Evolutionary conservation across 2,888 invertebrate species (phyloP).

Genomic region (Xestia xanthographa): DNA sequence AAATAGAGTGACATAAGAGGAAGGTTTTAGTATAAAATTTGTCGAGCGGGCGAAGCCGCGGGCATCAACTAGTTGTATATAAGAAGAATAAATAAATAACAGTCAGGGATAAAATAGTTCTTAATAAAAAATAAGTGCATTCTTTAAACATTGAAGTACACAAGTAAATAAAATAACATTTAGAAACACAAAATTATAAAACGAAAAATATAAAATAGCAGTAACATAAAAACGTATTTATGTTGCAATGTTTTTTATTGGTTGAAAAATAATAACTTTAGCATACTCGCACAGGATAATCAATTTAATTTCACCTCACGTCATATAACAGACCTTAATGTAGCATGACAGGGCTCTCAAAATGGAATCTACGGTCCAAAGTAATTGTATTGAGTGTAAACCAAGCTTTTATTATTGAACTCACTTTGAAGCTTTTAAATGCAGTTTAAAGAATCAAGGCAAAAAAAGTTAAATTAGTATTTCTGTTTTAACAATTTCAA

Average conservation of each 20-base stretch:
- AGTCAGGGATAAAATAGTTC: not conserved
- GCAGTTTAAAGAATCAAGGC: not conserved
- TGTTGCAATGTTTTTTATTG: not conserved
- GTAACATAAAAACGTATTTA: not conserved
- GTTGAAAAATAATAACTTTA: not conserved
- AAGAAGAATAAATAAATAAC: too few species aligned
- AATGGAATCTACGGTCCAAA: slow-evolving; percentile 8
- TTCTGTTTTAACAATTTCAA: not conserved
- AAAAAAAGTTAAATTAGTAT: not conserved
- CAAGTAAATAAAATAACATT: not conserved
- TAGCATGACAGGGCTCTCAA: slow-evolving; percentile 14
- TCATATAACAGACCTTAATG: slow-evolving; percentile 9
- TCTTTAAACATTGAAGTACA: not conserved
- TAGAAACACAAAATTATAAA: not conserved
- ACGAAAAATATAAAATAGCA: not conserved
- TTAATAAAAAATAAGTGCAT: not conserved
- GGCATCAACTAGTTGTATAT: too few species aligned
- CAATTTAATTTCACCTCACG: slow-evolving; percentile 7
- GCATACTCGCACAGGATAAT: not conserved
- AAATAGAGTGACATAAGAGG: too few species aligned
- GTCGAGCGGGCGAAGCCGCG: too few species aligned
- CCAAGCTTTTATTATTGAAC: not conserved
- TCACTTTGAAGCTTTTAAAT: not conserved
- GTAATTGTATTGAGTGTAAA: not conserved
- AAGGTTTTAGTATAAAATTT: too few species aligned